Evolutionary conservation across 2,888 invertebrate species (phyloP).

Genomic region (Lumbricus terrestris): DNA sequence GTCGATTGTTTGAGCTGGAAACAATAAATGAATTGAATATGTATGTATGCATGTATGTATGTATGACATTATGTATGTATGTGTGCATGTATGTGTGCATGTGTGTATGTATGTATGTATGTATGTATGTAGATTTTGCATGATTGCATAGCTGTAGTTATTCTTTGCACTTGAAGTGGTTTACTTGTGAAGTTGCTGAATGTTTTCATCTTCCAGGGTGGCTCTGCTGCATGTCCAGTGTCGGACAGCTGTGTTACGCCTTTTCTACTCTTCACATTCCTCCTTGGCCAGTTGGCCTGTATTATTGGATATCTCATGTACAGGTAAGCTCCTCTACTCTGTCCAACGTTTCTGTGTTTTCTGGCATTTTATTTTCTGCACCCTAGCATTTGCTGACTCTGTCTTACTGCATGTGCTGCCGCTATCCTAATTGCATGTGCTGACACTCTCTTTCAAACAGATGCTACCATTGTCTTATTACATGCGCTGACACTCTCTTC

Average conservation of each 20-base stretch:
- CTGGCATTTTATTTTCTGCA: neutral
- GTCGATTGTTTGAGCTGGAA: no score
- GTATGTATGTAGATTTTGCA: no score
- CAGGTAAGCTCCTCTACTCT: slow-evolving; percentile 44
- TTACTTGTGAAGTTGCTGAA: neutral
- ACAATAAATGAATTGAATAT: no score
- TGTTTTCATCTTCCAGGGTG: neutral
- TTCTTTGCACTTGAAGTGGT: neutral
- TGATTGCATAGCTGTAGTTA: neutral
- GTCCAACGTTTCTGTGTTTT: neutral
- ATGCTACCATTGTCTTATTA: no score
- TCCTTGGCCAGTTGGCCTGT: slow-evolving; percentile 46
- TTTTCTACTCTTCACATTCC: slow-evolving; percentile 47
- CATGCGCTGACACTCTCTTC: neutral
- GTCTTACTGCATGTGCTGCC: neutral
- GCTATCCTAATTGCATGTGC: neutral
- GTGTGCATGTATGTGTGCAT: no score
- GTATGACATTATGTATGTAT: no score
- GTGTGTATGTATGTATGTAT: no score
- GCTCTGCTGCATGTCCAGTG: slow-evolving; percentile 20
- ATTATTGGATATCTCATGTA: slow-evolving; percentile 52
- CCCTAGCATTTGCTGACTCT: neutral
- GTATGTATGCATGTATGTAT: no score
- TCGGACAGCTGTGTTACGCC: slow-evolving; percentile 45
- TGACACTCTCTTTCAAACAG: no score